phyloP scores from a whole-genome alignment of 2,888 invertebrate species.

The Protonemura montana region DNA sequence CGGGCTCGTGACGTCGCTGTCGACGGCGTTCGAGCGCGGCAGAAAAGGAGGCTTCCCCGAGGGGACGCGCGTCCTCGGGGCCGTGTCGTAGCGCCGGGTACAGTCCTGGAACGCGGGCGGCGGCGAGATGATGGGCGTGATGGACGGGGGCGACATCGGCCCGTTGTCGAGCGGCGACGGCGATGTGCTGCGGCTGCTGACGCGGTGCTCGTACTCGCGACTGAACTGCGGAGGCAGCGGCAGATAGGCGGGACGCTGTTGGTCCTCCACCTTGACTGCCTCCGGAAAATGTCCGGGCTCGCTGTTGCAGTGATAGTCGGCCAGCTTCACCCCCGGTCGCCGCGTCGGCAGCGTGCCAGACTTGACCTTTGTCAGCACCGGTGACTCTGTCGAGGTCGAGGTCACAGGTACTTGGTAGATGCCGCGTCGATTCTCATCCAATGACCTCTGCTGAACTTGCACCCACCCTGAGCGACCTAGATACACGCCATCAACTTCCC shows the following conservation, averaged over 20 bases:
- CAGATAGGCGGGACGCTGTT: conserved; percentile 48
- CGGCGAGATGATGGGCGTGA: conserved; percentile 74
- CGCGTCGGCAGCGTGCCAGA: conserved; percentile 58
- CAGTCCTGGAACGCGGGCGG: conserved; percentile 70
- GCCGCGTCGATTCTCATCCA: conserved; percentile 61
- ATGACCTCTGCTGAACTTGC: conserved; percentile 64
- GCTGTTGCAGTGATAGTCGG: conserved; percentile 58
- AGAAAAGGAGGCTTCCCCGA: conserved; percentile 63
- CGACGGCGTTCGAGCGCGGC: conserved; percentile 64
- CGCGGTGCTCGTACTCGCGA: conserved; percentile 46
- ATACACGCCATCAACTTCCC: conserved; percentile 68
- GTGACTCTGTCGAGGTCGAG: background rate
- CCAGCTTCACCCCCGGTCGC: conserved; percentile 61
- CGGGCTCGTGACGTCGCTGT: conserved; percentile 64
- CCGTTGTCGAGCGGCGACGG: conserved; percentile 49
- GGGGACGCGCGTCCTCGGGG: conserved; percentile 53
- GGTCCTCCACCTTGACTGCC: conserved; percentile 46
- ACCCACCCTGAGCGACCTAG: conserved; percentile 67
- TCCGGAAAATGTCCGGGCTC: conserved; percentile 50
- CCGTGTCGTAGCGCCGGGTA: conserved; percentile 49
- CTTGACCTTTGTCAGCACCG: conserved; percentile 15
- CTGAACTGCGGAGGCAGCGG: conserved; percentile 46
- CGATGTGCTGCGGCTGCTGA: conserved; percentile 44
- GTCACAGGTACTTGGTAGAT: conserved; percentile 42
- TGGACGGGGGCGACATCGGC: conserved; percentile 68